Base-by-base conservation (phyloP, 2,888 invertebrate species). In the Lordiphosa fenestrarum region DNA sequence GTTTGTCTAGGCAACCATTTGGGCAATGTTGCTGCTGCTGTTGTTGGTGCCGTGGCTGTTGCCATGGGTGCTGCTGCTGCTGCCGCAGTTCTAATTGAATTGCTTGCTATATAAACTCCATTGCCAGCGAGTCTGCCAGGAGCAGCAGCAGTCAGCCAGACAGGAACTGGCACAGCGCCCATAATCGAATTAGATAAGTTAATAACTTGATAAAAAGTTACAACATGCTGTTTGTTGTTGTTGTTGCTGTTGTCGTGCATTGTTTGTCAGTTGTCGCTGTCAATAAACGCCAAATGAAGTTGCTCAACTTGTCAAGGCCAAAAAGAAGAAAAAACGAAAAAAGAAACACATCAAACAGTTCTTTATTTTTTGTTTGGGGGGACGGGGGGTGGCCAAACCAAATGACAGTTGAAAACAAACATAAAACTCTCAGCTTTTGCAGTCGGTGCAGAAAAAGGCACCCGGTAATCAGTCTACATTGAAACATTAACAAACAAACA, bases 151-250 rank as follows among this genome's bases (percentile, higher is more conserved):
- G 23, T 9, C 30, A 33, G 38, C 35, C 48, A 53, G 36, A 49
- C 25, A 41, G 36, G 55, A 41, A 56, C 56, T 47, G 36, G 56
- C 60, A 46, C 51, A 51, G 69, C 53, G 61, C 48, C 71, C 82
- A 77, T 80, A 80, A 84, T 80, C 84, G 84, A 80, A 80, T 80
- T 81, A 80, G 78, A 84, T 84, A 84, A 80, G 82, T 84, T 80
- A 84, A 84, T 84, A 80, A 80, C 84, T 80, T 84, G 82, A 80
- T 80, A 81, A 80, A 84, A 84, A 84, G 77, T 81, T 83, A 70
- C 72, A 66, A 57, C 72, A 52, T 48, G 41, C 7, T 42, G 47
- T 12, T 19, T 36, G 49, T 50, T 35, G 55, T 39, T 36, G 49
- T 50, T 23, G 50, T 41, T 39, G 48, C 39, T 70, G 69, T 66